Base-by-base conservation (phyloP, 2,113 vertebrate genomes). In the Oreotrochilus melanogaster region DNA sequence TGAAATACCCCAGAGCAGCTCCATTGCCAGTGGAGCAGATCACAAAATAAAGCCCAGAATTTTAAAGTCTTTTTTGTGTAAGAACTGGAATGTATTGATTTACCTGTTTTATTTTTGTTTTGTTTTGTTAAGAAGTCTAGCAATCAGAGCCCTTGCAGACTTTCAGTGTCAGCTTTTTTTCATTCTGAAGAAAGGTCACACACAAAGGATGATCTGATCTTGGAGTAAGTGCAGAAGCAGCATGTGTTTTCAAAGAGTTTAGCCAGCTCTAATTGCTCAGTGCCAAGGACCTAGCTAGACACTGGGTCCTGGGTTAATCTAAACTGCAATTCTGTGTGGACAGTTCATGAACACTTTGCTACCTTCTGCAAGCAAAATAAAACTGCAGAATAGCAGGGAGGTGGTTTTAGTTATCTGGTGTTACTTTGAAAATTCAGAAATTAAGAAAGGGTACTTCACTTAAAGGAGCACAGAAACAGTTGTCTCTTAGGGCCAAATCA, bases 121-220 rank as follows among this genome's bases (percentile, higher is more conserved):
- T 16, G 39, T 39, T 39, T 39, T 39, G 11, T 39, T 39, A 39
- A 61, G 51, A 94, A 92, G 37, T 64, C 37, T 58, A 48, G 80
- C 53, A 92, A 85, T 92, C 91, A 75, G 57, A 67, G 51, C 25
- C 56, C 66, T 89, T 89, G 70, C 73, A 89, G 84, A 84, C 72
- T 91, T 92, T 73, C 43, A 45, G 0, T 89, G 64, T 74, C 69
- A 84, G 65, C 48, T 89, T 25, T 51, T 88, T 88, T 95, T 84
- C 69, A 56, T 84, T 74, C 89, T 72, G 65, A 81, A 70, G 53
- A 18, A 75, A 78, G 51, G 80, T 92, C 60, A 66, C 53, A 73
- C 21, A 57, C 12, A 92, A 61, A 88, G 72, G 48, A 27, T 64
- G 65, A 89, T 81, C 86, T 14, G 24, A 53, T 95, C 72, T 80